Conservation (phyloP, 2,113 vertebrate species). For the Uropsilus gracilis region DNA sequence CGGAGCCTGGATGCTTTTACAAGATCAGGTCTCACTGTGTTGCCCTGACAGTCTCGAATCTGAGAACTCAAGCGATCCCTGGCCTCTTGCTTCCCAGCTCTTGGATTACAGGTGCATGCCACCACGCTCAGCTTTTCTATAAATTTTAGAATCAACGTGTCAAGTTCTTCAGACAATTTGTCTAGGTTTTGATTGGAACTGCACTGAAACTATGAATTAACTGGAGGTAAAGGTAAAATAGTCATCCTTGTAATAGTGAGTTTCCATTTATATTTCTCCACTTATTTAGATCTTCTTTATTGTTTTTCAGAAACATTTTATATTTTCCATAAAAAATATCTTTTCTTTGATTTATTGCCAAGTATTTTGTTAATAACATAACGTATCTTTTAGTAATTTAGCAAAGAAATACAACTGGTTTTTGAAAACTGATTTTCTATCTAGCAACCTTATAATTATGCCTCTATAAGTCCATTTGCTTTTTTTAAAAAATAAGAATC, state of each 20-base stretch:
- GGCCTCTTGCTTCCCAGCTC: too few species aligned
- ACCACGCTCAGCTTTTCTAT: conserved; percentile 56
- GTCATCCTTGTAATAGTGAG: conserved; percentile 35
- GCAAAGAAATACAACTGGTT: background rate
- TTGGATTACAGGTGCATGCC: too few species aligned
- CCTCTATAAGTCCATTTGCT: background rate
- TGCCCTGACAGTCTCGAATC: too few species aligned
- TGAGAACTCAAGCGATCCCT: too few species aligned
- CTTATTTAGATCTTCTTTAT: too few species aligned
- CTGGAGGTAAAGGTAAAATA: background rate
- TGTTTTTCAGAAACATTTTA: too few species aligned
- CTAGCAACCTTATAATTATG: conserved; percentile 21
- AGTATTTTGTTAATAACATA: conserved; percentile 5
- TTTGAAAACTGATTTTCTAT: conserved; percentile 16
- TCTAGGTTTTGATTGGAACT: conserved; percentile 41
- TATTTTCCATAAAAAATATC: too few species aligned
- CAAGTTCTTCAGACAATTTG: conserved; percentile 44
- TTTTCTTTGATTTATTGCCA: background rate
- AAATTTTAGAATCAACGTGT: conserved; percentile 38
- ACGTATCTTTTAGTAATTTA: background rate
- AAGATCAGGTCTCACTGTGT: too few species aligned
- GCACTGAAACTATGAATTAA: conserved; percentile 56
- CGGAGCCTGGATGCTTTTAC: too few species aligned
- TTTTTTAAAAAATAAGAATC: background rate
- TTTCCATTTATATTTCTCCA: background rate